phyloP scores from a whole-genome alignment of 2,888 invertebrate species.

The Eupithecia exiguata region DNA sequence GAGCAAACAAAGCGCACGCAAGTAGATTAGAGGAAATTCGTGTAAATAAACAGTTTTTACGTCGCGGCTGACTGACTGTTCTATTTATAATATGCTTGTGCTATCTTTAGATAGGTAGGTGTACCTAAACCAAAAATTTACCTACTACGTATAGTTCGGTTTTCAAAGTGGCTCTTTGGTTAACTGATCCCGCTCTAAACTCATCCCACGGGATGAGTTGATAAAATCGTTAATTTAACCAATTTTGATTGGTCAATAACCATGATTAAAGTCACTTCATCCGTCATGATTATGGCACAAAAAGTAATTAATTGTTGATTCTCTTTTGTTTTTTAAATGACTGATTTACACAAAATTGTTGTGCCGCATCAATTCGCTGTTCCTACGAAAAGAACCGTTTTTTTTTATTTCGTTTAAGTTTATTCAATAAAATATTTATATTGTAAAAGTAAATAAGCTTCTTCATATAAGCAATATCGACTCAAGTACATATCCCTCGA shows the following conservation, averaged over 20 bases:
- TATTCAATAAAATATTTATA: not conserved
- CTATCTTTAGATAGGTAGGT: slow-evolving; percentile 5
- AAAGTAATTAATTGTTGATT: not conserved
- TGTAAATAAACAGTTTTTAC: slow-evolving; percentile 12
- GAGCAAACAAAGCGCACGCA: slow-evolving; percentile 12
- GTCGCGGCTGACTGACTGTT: slow-evolving; percentile 1
- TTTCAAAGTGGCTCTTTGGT: too few species aligned
- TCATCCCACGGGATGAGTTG: too few species aligned
- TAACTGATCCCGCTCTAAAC: too few species aligned
- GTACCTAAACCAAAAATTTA: not conserved
- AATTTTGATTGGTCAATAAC: too few species aligned
- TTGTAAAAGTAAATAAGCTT: not conserved
- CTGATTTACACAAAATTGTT: not conserved
- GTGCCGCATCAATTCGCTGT: not conserved
- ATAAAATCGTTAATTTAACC: too few species aligned
- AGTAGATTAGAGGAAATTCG: slow-evolving; percentile 21
- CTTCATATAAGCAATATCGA: slow-evolving; percentile 5
- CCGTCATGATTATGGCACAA: not conserved
- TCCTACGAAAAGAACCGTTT: not conserved
- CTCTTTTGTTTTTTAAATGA: not conserved
- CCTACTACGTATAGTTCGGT: not conserved
- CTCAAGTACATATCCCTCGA: not conserved
- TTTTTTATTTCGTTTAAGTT: not conserved
- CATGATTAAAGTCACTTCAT: not conserved
- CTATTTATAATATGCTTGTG: slow-evolving; percentile 4